A percentile compares a stretch with the other conserved stretches of the same genome.
phyloP scores from a whole-genome alignment of 2,113 vertebrate genomes.

The Laticauda colubrina region DNA sequence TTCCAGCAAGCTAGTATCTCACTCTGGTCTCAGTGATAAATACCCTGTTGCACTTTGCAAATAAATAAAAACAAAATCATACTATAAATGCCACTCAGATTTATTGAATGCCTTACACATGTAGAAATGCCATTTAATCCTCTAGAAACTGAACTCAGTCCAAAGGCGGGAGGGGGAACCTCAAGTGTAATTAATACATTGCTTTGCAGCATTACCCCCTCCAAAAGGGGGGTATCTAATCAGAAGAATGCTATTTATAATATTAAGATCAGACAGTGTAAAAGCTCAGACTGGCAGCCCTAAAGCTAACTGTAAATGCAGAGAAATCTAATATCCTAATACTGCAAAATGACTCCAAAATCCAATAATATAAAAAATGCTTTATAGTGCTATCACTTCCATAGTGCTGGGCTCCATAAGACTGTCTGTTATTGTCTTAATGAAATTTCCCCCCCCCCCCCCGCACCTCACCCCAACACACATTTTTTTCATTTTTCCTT shows the following conservation, averaged over 20 bases:
- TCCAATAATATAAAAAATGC: conserved; percentile 58
- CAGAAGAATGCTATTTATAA: conserved; percentile 26
- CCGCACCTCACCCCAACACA: too few species aligned
- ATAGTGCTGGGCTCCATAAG: conserved; percentile 44
- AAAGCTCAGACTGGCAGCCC: conserved; percentile 58
- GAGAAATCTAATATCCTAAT: conserved; percentile 56
- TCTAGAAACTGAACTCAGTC: conserved; percentile 58
- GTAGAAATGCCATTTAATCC: conserved; percentile 61
- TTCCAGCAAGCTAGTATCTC: conserved; percentile 57
- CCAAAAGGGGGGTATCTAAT: conserved; percentile 6
- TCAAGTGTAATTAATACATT: conserved; percentile 60
- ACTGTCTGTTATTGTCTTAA: conserved; percentile 44
- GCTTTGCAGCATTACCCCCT: conserved; percentile 42
- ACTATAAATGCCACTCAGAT: conserved; percentile 66
- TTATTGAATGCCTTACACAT: conserved; percentile 64
- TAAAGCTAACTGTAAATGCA: conserved; percentile 54
- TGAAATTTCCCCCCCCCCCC: conserved; percentile 16
- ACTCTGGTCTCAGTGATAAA: conserved; percentile 61
- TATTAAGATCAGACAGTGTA: conserved; percentile 24
- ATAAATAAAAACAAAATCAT: conserved; percentile 73
- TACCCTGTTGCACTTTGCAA: conserved; percentile 63
- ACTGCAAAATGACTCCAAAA: conserved; percentile 62
- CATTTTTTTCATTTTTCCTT: conserved; percentile 10
- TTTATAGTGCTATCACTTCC: conserved; percentile 51
- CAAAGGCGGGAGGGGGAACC: conserved; percentile 50